Base-by-base conservation (phyloP, 2,888 invertebrate genomes). In the Baronia brevicornis region DNA sequence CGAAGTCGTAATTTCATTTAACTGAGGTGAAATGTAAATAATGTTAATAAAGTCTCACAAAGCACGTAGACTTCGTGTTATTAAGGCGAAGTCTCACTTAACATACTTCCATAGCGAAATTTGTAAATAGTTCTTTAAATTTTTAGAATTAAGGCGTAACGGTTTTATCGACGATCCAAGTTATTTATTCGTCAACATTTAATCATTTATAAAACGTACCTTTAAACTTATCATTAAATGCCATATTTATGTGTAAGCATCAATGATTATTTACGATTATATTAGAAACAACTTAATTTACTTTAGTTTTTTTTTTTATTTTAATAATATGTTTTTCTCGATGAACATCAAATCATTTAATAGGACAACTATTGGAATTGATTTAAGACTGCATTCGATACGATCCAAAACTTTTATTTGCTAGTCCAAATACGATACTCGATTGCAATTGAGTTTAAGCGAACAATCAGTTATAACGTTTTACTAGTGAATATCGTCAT, bases 31-130 rank as follows among this genome's bases (percentile, higher is more conserved):
- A 53, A 46, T 84, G 84, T 84, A 84, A 70, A 84, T 84, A 82
- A 70, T 78, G 78, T 82, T 78, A 75, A 67, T 60, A 58, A 58
- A 59, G 53, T 58, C 52, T 64, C 64, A 59, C 54, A 67, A 68
- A 72, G 68, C 50, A 49, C 53, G 51, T 62, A 60, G 73, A 62
- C 66, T 67, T 70, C 65, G 71, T 60, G 60, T 43, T 51, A 54
- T 60, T 54, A 54, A 55, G 47, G 56, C 65, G 73, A 67, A 59
- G 54, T 69, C 66, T 60, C 57, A 64, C 57, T 54, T 67, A 64
- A 60, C 68, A 70, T 77, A 82, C 80, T 80, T 84, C 80, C 82
- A 84, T 84, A 84, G 84, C 67, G 64, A 84, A 84, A 84, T 79
- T 79, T 84, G 84, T 84, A 84, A 74, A 84, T 84, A 84, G 70